Percentiles rank a stretch among this genome's conserved stretches.
Conservation (phyloP, 30 jellyfish, hydroid and myxozoan species). For the Hydractinia echinata region DNA sequence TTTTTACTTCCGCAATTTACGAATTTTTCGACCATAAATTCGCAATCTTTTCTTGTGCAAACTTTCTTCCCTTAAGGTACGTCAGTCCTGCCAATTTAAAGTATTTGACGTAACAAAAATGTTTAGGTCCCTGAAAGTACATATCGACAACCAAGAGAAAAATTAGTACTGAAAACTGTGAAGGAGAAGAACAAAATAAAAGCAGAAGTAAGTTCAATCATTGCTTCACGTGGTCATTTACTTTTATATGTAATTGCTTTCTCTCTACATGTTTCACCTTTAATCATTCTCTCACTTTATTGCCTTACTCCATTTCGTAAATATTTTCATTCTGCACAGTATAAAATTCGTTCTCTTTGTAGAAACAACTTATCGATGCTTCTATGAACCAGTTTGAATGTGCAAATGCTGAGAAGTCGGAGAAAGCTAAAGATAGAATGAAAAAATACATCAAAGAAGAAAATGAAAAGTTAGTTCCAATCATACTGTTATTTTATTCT, state of each 20-base stretch:
- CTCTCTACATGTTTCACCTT: neutral
- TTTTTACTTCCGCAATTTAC: too few species aligned
- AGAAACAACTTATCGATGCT: constrained; percentile 74
- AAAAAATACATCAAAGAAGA: constrained; percentile 51
- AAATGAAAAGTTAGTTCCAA: constrained; percentile 53
- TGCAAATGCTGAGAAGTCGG: constrained; percentile 89
- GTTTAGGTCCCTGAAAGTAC: constrained; percentile 68
- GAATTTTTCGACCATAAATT: too few species aligned
- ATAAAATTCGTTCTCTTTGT: neutral
- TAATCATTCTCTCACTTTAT: neutral
- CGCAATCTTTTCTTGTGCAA: too few species aligned
- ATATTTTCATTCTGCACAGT: too few species aligned
- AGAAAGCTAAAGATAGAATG: constrained; percentile 57
- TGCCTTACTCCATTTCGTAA: too few species aligned
- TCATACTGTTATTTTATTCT: neutral
- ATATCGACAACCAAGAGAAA: constrained; percentile 55
- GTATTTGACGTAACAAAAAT: neutral
- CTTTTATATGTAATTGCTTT: too few species aligned
- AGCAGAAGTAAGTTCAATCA: constrained; percentile 53
- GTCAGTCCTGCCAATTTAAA: too few species aligned
- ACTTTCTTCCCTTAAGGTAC: too few species aligned
- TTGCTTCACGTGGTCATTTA: too few species aligned
- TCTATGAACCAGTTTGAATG: constrained; percentile 71
- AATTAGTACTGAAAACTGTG: constrained; percentile 27
- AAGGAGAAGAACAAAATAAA: constrained; percentile 49